Evolutionary conservation across 2,113 vertebrate species (phyloP), one percentile per base, ranked within the genome.

Genomic region (Camelus dromedarius): DNA sequence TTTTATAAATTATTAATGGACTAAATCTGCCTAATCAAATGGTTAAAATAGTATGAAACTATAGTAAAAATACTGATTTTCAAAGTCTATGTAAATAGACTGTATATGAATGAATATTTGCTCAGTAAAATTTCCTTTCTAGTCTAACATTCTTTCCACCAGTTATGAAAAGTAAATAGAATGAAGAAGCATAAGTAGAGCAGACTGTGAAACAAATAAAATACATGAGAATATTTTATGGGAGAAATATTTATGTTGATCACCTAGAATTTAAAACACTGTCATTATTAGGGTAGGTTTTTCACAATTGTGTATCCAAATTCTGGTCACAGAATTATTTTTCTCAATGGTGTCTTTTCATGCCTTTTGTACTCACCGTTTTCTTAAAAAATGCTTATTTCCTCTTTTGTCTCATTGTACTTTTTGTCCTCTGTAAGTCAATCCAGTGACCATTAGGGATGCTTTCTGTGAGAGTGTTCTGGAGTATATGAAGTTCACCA

Each of bases 291-390:
- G 67, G 14, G 38, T 30, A 67, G 4, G 22, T 48, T 72, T 16
- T 86, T 54, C 10, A 76, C 5, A 77, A 66, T 42, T 38, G 1
- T 75, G 10, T 80, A 88, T 50, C 9, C 9, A 75, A 83, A 80
- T 93, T 89, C 91, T 96, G 38, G 69, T 91, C 60, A 77, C 20
- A 85, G 5, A 91, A 95, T 89, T n/a, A 30, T 56, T 83, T 80
- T 94, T 75, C 32, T 46, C 14, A 62, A 6, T 22, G 20, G 1
- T 76, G 11, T 86, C 38, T 64, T 79, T 73, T 50, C 7, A 46
- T 14, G 4, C 5, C 2, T n/a, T 92, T 79, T 86, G 60, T 46
- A 56, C 16, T 75, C 3, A 52, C 3, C 12, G 0, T 72, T 89
- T 81, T 94, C 11, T 46, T 35, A 86, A 35, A 77, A 91, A 75